Evolutionary conservation across 37 sponge, comb jelly and placozoan genomes (phyloP).

Genomic region (Spongilla lacustris): DNA sequence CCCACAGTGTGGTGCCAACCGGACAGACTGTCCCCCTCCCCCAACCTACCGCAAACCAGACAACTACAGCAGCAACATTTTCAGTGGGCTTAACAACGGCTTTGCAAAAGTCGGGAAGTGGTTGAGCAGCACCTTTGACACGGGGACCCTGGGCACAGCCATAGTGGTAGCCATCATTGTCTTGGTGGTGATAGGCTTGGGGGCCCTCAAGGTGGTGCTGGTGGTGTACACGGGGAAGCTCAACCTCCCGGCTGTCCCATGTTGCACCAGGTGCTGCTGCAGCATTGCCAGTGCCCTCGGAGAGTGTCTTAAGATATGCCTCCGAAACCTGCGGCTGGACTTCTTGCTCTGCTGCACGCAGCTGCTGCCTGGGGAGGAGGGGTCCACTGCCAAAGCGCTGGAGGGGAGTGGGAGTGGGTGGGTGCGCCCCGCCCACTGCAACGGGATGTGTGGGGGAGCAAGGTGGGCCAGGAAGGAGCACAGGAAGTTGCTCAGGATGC

Average conservation of each 20-base stretch:
- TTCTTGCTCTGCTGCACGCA: background rate
- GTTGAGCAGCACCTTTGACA: background rate
- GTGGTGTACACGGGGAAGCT: constrained; percentile 67
- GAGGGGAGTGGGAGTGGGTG: constrained; percentile 10
- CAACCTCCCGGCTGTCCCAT: constrained; percentile 5
- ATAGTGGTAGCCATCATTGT: constrained; percentile 37
- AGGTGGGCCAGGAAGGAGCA: constrained; percentile 48
- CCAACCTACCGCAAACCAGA: constrained; percentile 16
- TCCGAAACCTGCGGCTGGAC: background rate
- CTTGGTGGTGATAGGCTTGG: constrained; percentile 45
- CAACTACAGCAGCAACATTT: background rate
- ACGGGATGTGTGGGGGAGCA: constrained; percentile 82
- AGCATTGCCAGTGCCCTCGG: background rate
- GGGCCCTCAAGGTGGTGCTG: constrained; percentile 61
- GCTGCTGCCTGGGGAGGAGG: background rate
- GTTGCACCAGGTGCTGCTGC: background rate
- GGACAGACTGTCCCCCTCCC: constrained; percentile 62
- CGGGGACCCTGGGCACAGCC: constrained; percentile 25
- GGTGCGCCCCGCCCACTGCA: constrained; percentile 51
- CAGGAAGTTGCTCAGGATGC: constrained; percentile 64
- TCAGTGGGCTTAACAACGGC: background rate
- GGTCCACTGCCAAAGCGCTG: background rate
- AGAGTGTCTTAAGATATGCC: constrained; percentile 12
- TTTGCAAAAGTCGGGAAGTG: background rate
- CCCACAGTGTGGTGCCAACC: constrained; percentile 70